Evolutionary conservation across 2,888 invertebrate genomes (phyloP), one percentile per base, ranked within the genome.

Genomic region (Xestia sexstrigata): DNA sequence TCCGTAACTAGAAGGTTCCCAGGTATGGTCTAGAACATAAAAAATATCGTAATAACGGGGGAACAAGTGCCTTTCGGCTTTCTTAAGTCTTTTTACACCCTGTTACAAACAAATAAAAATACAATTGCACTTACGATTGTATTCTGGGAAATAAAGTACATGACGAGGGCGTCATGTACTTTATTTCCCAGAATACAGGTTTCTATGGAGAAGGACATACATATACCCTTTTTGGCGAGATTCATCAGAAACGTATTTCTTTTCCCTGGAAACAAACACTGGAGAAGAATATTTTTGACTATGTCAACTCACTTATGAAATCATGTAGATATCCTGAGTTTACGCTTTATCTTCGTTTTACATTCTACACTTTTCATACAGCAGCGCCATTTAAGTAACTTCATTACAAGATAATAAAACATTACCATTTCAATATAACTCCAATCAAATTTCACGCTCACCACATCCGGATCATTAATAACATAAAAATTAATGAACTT

Each of bases 401-500:
- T 30, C 35, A 26, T 65, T 66, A 68, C n/a, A 69, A 35, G 71
- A 60, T 77, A 85, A 76, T 83, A 72, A 63, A 76, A 81, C 26
- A 72, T 70, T n/a, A 81, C 65, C 62, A 76, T 81, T 82, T 72
- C 26, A 82, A 85, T 82, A 63, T 9, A 82, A 76, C 6, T 84
- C 85, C 85, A 76, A 82, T 82, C 76, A 70, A 81, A 82, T 72
- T 76, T 82, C 85, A 72, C 82, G 82, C 76, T 82, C 71, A 47
- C 69, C 55, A 30, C 77, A 83, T 88, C 77, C 75, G 81, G 71
- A 52, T 71, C 79, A 84, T 82, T 82, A 82, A 82, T 84, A 82
- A 85, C 71, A 58, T 63, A 76, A 83, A 87, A 87, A 85, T 58
- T 83, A 88, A 87, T 88, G 85, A 88, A 89, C 76, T 78, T 89